Conservation (phyloP, 2,113 vertebrate genomes). For the Pangasianodon gigas region DNA sequence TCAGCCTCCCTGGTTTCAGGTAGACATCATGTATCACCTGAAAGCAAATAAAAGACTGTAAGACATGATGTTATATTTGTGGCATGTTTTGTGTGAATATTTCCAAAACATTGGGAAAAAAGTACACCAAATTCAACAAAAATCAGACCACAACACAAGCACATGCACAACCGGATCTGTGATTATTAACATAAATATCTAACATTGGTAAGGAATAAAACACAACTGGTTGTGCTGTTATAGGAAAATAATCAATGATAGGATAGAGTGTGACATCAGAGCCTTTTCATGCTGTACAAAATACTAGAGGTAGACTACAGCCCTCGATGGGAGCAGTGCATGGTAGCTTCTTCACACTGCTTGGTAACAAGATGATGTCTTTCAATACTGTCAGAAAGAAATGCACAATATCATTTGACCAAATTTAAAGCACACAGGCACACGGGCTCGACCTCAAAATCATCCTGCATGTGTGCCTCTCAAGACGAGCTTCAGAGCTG, state of each 20-base stretch:
- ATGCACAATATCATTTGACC: not conserved
- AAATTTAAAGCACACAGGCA: too few relatives aligned
- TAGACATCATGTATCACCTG: constrained; percentile 86
- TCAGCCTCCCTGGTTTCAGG: constrained; percentile 79
- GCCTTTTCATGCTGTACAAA: not conserved
- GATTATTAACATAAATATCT: not conserved
- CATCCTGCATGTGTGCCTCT: not conserved
- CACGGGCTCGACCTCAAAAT: not conserved
- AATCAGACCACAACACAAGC: too few relatives aligned
- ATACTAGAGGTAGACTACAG: not conserved
- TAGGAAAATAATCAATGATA: not conserved
- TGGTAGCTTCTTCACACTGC: not conserved
- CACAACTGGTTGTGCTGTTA: too few relatives aligned
- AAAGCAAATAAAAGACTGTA: constrained; percentile 12
- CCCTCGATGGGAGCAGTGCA: not conserved
- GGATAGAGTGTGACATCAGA: not conserved
- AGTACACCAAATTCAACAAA: too few relatives aligned
- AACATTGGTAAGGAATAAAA: not conserved
- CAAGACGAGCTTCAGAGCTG: not conserved
- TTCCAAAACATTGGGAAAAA: not conserved
- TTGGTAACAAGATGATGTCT: not conserved
- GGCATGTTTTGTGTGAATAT: not conserved
- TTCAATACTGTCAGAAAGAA: not conserved
- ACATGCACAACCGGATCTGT: not conserved
- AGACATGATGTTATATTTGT: not conserved